Conservation (phyloP, 2,888 invertebrate species). For the Leptinotarsa peninsularis region DNA sequence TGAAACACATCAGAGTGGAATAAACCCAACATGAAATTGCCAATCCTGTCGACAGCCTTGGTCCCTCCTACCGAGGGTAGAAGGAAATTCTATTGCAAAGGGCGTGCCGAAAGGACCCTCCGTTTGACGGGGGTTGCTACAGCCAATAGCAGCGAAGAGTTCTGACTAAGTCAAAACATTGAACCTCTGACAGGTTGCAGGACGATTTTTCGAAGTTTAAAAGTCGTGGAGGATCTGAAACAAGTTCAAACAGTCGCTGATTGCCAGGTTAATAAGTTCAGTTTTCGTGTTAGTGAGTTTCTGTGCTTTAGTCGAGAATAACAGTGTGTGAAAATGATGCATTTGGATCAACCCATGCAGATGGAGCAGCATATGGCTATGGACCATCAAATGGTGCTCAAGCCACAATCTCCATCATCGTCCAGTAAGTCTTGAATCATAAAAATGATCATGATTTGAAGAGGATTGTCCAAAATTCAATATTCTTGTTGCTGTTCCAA, state of each 20-base stretch:
- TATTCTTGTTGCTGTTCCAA: too few species aligned
- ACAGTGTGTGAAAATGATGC: slow-evolving; percentile 44
- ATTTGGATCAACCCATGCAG: slow-evolving; percentile 47
- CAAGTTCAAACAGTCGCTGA: slow-evolving; percentile 40
- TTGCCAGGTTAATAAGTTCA: slow-evolving; percentile 27
- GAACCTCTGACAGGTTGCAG: slow-evolving; percentile 43
- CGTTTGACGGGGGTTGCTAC: slow-evolving; percentile 28
- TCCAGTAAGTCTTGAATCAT: slow-evolving; percentile 47
- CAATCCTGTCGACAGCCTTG: slow-evolving; percentile 25
- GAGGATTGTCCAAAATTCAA: too few species aligned
- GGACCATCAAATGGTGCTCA: slow-evolving; percentile 45
- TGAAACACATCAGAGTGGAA: too few species aligned
- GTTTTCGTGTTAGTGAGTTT: slow-evolving; percentile 13
- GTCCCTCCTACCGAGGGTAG: slow-evolving; percentile 41
- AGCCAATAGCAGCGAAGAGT: slow-evolving; percentile 45
- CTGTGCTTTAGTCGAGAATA: slow-evolving; percentile 27
- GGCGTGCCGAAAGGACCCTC: slow-evolving; percentile 40
- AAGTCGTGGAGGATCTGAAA: slow-evolving; percentile 41
- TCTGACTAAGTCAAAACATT: slow-evolving; percentile 46
- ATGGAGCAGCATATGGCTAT: slow-evolving; percentile 38
- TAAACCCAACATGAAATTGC: neutral
- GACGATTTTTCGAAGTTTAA: slow-evolving; percentile 35
- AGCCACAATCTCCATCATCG: slow-evolving; percentile 45
- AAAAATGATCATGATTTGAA: neutral
- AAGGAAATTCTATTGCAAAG: slow-evolving; percentile 26